A percentile compares a stretch with the other conserved stretches of the same genome.
phyloP scores from a whole-genome alignment of 2,888 invertebrate species.

The Creontiades dilutus region DNA sequence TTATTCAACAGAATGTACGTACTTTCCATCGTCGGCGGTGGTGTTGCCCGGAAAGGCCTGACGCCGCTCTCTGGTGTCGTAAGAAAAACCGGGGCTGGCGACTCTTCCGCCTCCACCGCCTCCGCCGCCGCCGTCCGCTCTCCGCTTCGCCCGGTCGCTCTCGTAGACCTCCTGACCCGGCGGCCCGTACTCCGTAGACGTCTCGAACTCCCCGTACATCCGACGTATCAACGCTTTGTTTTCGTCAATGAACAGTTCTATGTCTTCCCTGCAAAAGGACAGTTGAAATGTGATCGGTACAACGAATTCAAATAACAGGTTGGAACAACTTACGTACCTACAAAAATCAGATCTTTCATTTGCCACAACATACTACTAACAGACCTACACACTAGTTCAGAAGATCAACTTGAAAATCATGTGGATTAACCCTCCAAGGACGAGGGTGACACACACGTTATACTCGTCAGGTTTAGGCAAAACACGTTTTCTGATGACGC shows the following conservation, averaged over 20 bases:
- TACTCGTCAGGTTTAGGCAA: no score
- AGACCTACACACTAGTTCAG: no score
- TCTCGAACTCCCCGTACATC: conserved; percentile 94
- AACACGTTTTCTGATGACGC: no score
- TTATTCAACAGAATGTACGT: conserved; percentile 72
- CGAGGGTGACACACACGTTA: no score
- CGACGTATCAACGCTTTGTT: conserved; percentile 95
- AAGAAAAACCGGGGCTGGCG: conserved; percentile 78
- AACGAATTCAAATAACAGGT: no score
- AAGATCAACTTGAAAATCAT: no score
- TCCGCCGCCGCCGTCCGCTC: conserved; percentile 77
- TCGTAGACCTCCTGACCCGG: conserved; percentile 78
- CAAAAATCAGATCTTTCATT: no score
- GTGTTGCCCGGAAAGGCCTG: conserved; percentile 79
- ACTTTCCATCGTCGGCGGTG: conserved; percentile 80
- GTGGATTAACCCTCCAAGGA: no score
- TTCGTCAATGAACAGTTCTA: conserved; percentile 95
- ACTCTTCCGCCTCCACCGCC: conserved; percentile 75
- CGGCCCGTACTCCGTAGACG: conserved; percentile 81
- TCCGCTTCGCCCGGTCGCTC: conserved; percentile 68
- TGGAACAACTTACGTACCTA: no score
- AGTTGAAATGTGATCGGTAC: no score
- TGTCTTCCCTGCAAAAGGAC: conserved; percentile 85
- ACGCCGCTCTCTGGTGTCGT: conserved; percentile 78
- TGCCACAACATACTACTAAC: no score